Conservation (phyloP, 2,113 vertebrate genomes). For the Aviceda subcristata region DNA sequence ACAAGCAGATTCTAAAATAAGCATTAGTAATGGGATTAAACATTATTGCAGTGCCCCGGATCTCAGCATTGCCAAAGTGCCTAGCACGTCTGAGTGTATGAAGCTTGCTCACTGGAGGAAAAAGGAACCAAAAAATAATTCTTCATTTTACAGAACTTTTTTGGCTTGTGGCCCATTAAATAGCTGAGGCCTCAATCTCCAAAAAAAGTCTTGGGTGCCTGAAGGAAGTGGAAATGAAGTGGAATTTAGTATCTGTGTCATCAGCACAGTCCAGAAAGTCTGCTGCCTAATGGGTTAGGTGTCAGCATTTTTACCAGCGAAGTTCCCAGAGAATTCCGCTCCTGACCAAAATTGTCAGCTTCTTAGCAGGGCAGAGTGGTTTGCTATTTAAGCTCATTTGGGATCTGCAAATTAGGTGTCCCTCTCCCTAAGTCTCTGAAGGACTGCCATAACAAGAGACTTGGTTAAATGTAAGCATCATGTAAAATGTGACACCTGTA, state of each 20-base stretch:
- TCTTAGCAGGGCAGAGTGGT: background rate
- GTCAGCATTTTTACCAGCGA: background rate
- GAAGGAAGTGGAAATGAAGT: conserved; percentile 3
- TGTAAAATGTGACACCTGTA: background rate
- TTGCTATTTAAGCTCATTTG: background rate
- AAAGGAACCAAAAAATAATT: background rate
- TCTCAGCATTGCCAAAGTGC: conserved; percentile 34
- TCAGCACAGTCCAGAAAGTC: background rate
- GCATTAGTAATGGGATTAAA: conserved; percentile 71
- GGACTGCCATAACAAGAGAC: background rate
- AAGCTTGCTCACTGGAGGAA: background rate
- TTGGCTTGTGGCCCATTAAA: background rate
- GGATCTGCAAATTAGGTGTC: background rate
- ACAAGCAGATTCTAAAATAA: conserved; percentile 74
- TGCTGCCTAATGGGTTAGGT: background rate
- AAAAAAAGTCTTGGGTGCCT: background rate
- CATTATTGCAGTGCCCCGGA: conserved; percentile 10
- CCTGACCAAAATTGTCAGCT: background rate
- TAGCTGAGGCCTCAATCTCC: background rate
- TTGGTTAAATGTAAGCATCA: background rate
- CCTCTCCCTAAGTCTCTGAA: background rate
- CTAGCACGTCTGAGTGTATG: background rate
- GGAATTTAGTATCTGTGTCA: conserved; percentile 22
- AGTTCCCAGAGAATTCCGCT: background rate
- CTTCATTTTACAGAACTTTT: background rate